A percentile compares a stretch with the other conserved stretches of the same genome.
Evolutionary conservation across 2,113 vertebrate genomes (phyloP).

Genomic region (Lepisosteus osseus): DNA sequence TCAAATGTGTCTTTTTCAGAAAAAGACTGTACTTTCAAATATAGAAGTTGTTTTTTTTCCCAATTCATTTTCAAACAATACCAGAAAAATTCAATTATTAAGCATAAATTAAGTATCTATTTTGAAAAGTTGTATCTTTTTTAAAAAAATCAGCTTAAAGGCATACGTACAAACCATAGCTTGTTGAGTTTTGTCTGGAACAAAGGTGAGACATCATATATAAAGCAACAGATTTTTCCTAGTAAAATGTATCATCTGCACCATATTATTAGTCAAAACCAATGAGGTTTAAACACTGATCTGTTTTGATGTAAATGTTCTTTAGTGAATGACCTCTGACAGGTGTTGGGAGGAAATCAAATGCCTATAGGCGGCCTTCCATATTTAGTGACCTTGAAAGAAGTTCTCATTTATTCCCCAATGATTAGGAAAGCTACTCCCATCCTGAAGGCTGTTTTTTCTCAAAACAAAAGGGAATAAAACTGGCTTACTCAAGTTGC

Average conservation of each 20-base stretch:
- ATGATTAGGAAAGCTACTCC: neutral
- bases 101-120: too few relatives aligned
- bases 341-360: conserved; percentile 24
- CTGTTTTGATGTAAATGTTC: conserved; percentile 6
- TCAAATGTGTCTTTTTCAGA: too few relatives aligned
- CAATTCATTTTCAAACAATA: too few relatives aligned
- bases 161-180: neutral
- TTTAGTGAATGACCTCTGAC: conserved; percentile 9
- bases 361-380: neutral
- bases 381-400: neutral
- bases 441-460: conserved; percentile 16
- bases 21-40: too few relatives aligned
- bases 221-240: neutral
- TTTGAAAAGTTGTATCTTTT: too few relatives aligned
- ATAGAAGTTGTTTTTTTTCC: too few relatives aligned
- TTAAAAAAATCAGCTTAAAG: neutral
- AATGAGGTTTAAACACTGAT: conserved; percentile 16
- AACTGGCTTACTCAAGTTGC: neutral
- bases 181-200: neutral
- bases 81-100: too few relatives aligned
- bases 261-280: conserved; percentile 9
- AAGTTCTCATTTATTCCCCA: neutral
- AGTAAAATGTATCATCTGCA: conserved; percentile 3
- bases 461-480: neutral
- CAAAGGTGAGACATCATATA: conserved; percentile 8